Evolutionary conservation across 2,797 vertebrate genomes (phyloP).

Genomic region (Serranus cabrilla): DNA sequence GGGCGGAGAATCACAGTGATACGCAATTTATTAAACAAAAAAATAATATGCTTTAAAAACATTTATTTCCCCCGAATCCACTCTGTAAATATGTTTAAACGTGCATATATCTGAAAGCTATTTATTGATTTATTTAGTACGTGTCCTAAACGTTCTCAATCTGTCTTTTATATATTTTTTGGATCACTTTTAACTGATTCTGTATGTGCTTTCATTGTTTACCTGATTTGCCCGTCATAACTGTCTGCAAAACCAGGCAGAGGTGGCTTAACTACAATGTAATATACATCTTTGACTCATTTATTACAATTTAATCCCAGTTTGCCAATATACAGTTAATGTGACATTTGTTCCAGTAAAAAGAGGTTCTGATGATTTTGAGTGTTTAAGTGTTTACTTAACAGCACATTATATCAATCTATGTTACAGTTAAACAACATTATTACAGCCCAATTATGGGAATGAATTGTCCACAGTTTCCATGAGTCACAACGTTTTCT

Average conservation of each 20-base stretch:
- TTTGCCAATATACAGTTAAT: slow-evolving; percentile 3
- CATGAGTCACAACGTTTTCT: neutral
- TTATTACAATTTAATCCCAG: neutral
- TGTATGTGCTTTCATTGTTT: no score
- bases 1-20: neutral
- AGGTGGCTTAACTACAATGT: neutral
- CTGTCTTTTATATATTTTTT: no score
- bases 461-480: no score
- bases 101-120: no score
- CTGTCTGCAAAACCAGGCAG: neutral
- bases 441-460: neutral
- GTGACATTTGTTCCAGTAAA: neutral
- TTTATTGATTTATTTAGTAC: no score
- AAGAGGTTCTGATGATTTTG: neutral
- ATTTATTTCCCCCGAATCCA: no score
- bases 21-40: no score
- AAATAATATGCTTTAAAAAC: no score
- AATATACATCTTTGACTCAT: neutral
- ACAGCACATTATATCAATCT: neutral
- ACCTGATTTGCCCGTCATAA: no score
- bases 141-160: no score
- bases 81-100: no score
- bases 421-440: neutral
- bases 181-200: no score
- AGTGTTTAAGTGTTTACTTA: neutral